Conservation (phyloP, 2,113 vertebrate genomes). For the Tinamus guttatus region DNA sequence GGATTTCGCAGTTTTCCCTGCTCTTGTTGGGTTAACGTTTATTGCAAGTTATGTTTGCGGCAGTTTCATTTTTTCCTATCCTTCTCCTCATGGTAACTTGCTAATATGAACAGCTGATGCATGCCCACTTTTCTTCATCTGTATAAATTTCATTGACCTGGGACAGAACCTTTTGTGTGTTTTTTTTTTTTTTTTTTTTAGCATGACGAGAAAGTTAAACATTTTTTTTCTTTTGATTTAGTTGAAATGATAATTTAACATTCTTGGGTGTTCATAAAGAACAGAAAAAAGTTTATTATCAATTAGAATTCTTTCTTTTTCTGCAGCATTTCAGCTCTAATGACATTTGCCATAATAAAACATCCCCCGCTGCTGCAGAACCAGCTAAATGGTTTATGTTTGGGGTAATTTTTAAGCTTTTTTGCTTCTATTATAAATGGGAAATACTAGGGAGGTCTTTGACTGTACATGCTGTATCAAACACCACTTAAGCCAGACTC, state of each 20-base stretch:
- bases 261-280: neutral
- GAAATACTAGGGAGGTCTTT: constrained; percentile 84
- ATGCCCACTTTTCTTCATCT: neutral
- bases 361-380: constrained; percentile 14
- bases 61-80: neutral
- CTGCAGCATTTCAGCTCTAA: constrained; percentile 41
- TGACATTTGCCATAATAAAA: constrained; percentile 16
- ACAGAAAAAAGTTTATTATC: neutral
- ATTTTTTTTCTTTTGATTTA: neutral
- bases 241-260: neutral
- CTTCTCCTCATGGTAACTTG: neutral
- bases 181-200: neutral
- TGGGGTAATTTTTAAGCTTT: constrained; percentile 8
- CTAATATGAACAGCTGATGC: neutral
- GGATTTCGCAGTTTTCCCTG: neutral
- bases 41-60: neutral
- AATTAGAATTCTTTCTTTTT: neutral
- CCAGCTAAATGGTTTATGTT: constrained; percentile 25
- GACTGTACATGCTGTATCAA: constrained; percentile 79
- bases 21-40: neutral
- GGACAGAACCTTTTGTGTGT: neutral
- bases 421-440: constrained; percentile 76
- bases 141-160: neutral
- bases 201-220: neutral
- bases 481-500: constrained; percentile 88